Base-by-base conservation (phyloP, 23 tunicate species). In the Styela clava region DNA sequence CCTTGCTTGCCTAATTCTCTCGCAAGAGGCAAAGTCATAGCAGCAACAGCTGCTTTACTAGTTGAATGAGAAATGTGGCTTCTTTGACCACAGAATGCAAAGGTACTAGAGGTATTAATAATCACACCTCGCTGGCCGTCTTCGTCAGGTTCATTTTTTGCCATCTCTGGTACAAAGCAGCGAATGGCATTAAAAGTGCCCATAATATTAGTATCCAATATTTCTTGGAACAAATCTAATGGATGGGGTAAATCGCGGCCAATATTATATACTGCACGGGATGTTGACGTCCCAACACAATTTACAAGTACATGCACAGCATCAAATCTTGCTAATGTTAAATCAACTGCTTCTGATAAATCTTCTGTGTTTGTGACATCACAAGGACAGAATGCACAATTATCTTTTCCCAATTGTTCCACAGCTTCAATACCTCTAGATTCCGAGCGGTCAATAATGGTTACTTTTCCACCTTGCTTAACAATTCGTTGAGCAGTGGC, bases 21-120 rank as follows among this genome's bases (percentile, higher is more conserved):
- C 22, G 99, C 95, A 51, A 91, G 79, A 2, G 98, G 98, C 26
- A 94, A 76, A 29, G 98, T 94, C 94, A 94, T 88, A 29, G 89
- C 88, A 22, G 69, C 85, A 30, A 94, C 85, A 1, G 90, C 98
- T 3, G 96, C 99, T 61, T 86, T 89, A 64, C 96, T 89, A 1
- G 99, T 92, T 31, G 96, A 78, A 56, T 89, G 90, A 16, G 99
- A 96, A 33, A 94, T 88, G 61, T 95, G 99, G 22, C 99, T 96
- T 51, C 86, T 80, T 77, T 90, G 95, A 1, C 99, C 99, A 22
- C 89, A 95, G 68, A 61, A 79, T 3, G 99, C 99, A 19, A 95
- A 95, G 12, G 89, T 81, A 63, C 92, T 86, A 0, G 95, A 84
- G 0, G 99, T 95, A 44, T 95, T 95, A 24, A 95, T 89, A 31